Evolutionary conservation across 2,113 vertebrate genomes (phyloP), one percentile per base, ranked within the genome.

Genomic region (Phoenicopterus ruber): DNA sequence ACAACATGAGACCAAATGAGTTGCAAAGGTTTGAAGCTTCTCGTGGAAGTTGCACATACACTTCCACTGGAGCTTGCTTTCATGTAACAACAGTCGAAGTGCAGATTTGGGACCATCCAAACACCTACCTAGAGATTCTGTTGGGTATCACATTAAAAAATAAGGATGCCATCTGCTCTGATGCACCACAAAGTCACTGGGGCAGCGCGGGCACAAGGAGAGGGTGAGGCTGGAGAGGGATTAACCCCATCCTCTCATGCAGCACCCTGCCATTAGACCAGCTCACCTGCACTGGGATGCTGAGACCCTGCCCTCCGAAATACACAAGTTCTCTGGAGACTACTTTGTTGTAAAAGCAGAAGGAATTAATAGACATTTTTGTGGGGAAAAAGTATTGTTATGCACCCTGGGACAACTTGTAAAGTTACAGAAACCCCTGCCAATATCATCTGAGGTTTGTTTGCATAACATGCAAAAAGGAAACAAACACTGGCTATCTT

Each of bases 401-500:
- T 9, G 10, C 36, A 79, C 46, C 22, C 77, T 94, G 62, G 66
- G 78, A 93, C 84, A 93, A 95, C 26, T 82, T 80, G 42, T 5
- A 55, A 90, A 89, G 66, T 85, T 94, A 87, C 32, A 95, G 84
- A 87, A 89, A 80, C 26, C 40, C 52, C 42, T 93, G 95, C 91
- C 88, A 97, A 16, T 50, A 82, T 94, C 22, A 82, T 96, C 62
- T 70, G 66, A 95, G 62, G 40, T 93, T 90, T 96, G 91, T 95
- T 96, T 95, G 86, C 83, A 55, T 54, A 95, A 94, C 42, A 89
- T n/a, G 74, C 79, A 63, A 88, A 93, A 84, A 79, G 65, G 40
- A 96, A 95, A 95, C 58, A 95, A 96, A 94, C 66, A 91, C n/a
- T 87, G 85, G 59, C 65, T 90, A 94, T 92, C 65, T 89, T 82